Base-by-base conservation (phyloP, 2,113 vertebrate genomes). In the Todiramphus chloris region DNA sequence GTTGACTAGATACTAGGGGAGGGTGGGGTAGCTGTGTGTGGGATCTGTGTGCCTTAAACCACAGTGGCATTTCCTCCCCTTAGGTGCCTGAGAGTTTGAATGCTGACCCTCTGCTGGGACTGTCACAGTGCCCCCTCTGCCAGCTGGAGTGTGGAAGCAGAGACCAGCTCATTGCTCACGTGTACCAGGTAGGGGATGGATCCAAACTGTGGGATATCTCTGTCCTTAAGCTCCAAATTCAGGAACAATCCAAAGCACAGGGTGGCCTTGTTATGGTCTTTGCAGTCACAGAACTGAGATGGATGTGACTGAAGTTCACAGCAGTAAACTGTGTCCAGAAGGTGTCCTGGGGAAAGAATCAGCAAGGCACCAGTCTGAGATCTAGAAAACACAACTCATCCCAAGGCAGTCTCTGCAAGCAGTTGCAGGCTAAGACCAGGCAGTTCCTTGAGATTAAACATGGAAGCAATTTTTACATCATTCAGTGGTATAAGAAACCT, bases 111-210 rank as follows among this genome's bases (percentile, higher is more conserved):
- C n/a, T 96, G 74, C 91, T 98, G 93, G 98, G 97, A 48, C 94
- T 98, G 96, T 99, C 98, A 89, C 96, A 98, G 44, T 99, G 99
- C 87, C 99, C 99, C 35, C 98, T 99, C 58, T 99, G 99, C 97
- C 98, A 99, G 77, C 96, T 99, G 96, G 99, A 99, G 83, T 99
- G 99, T 97, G 98, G 98, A 92, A 98, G 98, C 97, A 98, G 99
- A 25, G 99, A 99, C 92, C 99, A 99, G 87, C 98, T 99, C 84
- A 99, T 99, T 73, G 98, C 99, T 67, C 99, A 99, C 0, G 98
- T 99, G 41, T 99, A 99, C 96, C 99, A 99, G 99, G 99, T 99
- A 98, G 93, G 92, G 66, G 33, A 31, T 25, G 23, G 51, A 59
- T 93, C 86, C 53, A 43, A 35, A 12, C 28, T 10, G 58, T 31